These are phyloP conservation scores for Benthochromis sp. DNA, from an alignment of 2,113 vertebrate species.

Conservation along the genomic window DNA sequence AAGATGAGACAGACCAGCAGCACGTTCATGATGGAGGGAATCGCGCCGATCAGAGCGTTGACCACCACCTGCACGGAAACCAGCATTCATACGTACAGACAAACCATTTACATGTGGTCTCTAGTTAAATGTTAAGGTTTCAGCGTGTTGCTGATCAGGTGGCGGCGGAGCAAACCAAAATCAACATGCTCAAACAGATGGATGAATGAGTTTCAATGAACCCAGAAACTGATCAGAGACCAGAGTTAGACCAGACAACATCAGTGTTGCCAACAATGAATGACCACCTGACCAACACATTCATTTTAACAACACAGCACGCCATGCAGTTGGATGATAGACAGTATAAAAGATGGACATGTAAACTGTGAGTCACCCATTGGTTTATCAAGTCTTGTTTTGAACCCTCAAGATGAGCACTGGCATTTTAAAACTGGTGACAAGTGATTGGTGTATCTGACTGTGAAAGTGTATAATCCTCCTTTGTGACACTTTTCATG, in stretches of 20 bases:
- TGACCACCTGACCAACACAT: background rate
- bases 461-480: background rate
- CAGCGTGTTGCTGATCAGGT: background rate
- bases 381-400: background rate
- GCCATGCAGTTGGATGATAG: background rate
- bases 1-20: slow-evolving; percentile 98
- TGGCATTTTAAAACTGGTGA: background rate
- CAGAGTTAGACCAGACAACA: background rate
- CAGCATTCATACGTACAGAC: background rate
- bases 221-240: background rate
- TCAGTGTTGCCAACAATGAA: background rate
- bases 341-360: background rate
- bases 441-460: fast-evolving
- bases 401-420: background rate
- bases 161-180: background rate
- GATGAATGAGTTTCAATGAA: background rate
- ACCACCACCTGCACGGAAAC: slow-evolving; percentile 83
- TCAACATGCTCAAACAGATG: background rate
- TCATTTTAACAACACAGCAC: background rate
- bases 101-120: background rate
- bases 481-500: background rate
- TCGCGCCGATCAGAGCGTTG: slow-evolving; percentile 93
- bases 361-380: background rate
- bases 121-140: background rate
- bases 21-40: slow-evolving; percentile 99